phyloP scores from a whole-genome alignment of 2,888 invertebrate species.

The Campopleginae sp. region DNA sequence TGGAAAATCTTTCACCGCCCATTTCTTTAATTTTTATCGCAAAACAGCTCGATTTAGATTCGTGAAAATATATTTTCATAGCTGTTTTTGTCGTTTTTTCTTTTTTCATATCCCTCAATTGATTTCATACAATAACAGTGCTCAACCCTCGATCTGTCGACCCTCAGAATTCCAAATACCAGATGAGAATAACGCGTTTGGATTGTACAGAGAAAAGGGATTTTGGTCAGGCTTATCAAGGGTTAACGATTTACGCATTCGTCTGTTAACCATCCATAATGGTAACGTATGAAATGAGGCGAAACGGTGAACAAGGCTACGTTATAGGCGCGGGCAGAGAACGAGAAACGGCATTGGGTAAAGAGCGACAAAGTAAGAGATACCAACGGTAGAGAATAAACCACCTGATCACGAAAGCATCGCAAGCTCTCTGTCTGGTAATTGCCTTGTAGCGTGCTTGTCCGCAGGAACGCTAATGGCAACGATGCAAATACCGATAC shows the following conservation, averaged over 20 bases:
- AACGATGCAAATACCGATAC: constrained; percentile 82
- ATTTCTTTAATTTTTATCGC: not conserved
- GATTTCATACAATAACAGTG: not conserved
- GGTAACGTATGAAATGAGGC: constrained; percentile 16
- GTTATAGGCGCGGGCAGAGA: not conserved
- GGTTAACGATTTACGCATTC: constrained; percentile 22
- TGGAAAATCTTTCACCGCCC: not conserved
- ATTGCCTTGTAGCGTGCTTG: constrained; percentile 81
- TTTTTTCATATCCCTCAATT: not conserved
- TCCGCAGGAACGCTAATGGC: constrained; percentile 76
- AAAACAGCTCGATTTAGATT: not conserved
- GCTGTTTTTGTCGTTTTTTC: not conserved
- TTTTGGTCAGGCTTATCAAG: not conserved
- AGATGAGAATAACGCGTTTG: constrained; percentile 1
- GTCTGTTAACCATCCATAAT: constrained; percentile 16
- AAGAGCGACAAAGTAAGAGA: constrained; percentile 18
- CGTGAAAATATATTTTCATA: not conserved
- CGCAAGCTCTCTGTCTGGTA: constrained; percentile 74
- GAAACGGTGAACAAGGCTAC: constrained; percentile 18
- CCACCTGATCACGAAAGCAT: constrained; percentile 76
- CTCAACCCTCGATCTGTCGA: not conserved
- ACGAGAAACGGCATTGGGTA: not conserved
- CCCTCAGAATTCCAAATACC: not conserved
- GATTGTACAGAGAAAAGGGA: not conserved
- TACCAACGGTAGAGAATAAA: constrained; percentile 11